These are phyloP conservation scores for Xanthia icteritia DNA, from an alignment of 2,888 invertebrate species.

Conservation along the genomic window DNA sequence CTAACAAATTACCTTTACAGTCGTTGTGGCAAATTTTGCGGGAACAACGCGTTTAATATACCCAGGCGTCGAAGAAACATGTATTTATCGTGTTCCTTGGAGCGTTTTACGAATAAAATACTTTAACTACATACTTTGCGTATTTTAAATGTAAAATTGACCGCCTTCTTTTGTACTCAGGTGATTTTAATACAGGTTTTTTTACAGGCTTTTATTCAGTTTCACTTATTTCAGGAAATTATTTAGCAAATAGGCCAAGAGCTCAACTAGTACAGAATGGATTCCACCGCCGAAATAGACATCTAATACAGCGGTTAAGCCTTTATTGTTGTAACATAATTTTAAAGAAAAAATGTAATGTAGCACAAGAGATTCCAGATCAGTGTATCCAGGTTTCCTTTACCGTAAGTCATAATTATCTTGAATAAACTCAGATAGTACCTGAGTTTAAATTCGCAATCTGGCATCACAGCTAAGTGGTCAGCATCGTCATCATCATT, in stretches of 20 bases:
- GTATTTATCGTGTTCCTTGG: conserved; percentile 5
- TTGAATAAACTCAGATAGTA: neutral
- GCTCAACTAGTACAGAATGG: neutral
- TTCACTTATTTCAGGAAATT: neutral
- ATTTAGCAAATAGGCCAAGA: neutral
- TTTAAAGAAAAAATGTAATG: neutral
- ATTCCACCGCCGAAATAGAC: no score
- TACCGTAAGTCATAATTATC: neutral
- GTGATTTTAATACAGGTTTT: neutral
- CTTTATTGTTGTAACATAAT: neutral
- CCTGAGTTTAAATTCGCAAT: neutral
- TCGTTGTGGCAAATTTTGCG: conserved; percentile 1
- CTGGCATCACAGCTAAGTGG: neutral
- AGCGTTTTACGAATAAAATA: conserved; percentile 20
- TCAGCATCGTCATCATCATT: neutral
- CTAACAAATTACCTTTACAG: conserved; percentile 5
- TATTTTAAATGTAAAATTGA: conserved; percentile 12
- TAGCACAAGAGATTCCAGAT: neutral
- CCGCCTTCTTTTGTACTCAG: neutral
- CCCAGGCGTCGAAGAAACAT: neutral
- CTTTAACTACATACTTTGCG: conserved; percentile 16
- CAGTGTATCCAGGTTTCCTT: neutral
- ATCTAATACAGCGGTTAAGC: neutral
- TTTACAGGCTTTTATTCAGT: neutral
- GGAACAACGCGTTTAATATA: neutral